Evolutionary conservation across 2,888 invertebrate genomes (phyloP).

Genomic region (Heliconius erato): DNA sequence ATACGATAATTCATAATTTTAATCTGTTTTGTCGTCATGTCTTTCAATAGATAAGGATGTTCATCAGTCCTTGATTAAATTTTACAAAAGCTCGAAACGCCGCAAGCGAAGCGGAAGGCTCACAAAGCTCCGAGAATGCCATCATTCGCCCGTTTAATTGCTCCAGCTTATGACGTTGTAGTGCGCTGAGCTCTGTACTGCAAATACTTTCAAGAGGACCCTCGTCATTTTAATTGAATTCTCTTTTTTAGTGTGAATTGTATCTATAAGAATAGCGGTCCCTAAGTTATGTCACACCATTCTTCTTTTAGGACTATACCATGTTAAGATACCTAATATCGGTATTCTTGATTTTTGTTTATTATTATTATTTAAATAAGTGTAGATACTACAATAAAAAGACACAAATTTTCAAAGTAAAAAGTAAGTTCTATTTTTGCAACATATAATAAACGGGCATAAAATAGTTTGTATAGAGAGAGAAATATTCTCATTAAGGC

Average conservation of each 20-base stretch:
- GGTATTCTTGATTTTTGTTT: too few species aligned
- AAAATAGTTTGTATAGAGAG: background rate
- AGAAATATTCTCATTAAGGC: conserved; percentile 10
- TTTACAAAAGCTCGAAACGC: conserved; percentile 8
- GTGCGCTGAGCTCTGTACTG: background rate
- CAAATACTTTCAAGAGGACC: conserved; percentile 17
- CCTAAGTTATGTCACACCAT: too few species aligned
- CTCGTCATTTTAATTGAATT: background rate
- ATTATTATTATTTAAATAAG: background rate
- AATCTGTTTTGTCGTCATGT: background rate
- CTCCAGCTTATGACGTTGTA: conserved; percentile 31
- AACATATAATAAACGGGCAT: too few species aligned
- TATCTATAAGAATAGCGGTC: background rate
- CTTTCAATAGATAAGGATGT: background rate
- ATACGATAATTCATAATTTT: background rate
- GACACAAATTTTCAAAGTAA: background rate
- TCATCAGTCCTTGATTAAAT: conserved; percentile 11
- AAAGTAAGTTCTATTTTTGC: background rate
- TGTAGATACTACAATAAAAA: too few species aligned
- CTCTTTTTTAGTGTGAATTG: background rate
- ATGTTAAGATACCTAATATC: background rate
- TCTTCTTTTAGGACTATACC: too few species aligned
- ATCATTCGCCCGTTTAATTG: conserved; percentile 34
- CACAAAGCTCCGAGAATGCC: conserved; percentile 26
- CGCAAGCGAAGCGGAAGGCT: conserved; percentile 22